Evolutionary conservation across 2,888 invertebrate genomes (phyloP).

Genomic region (Crepidodera aurea): DNA sequence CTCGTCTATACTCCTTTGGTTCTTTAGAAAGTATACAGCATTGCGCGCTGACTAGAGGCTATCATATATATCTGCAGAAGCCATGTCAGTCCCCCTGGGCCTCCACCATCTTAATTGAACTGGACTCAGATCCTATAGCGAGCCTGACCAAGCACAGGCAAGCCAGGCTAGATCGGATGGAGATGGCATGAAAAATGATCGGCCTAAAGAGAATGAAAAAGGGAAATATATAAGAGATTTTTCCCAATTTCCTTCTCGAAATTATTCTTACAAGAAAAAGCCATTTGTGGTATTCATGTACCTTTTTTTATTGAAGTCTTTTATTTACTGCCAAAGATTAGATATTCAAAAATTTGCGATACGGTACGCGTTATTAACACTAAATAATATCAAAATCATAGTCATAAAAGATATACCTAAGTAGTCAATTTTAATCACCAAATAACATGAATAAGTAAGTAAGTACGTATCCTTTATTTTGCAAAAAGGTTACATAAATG

Average conservation of each 20-base stretch:
- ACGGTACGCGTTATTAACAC: no score
- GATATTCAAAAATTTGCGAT: no score
- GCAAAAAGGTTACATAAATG: no score
- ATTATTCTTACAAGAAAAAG: conserved; percentile 50
- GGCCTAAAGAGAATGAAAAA: conserved; percentile 61
- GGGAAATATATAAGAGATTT: conserved; percentile 61
- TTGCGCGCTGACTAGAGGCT: conserved; percentile 35
- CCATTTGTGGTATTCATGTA: conserved; percentile 17
- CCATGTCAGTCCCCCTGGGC: conserved; percentile 53
- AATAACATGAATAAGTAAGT: no score
- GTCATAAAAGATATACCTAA: no score
- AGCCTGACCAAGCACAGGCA: conserved; percentile 43
- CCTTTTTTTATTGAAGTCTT: not conserved
- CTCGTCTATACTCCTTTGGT: conserved; percentile 18
- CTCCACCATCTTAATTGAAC: conserved; percentile 61
- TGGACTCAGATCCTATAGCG: conserved; percentile 54
- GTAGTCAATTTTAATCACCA: no score
- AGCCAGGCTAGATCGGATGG: conserved; percentile 55
- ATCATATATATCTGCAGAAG: conserved; percentile 40
- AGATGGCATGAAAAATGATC: conserved; percentile 64
- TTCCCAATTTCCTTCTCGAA: conserved; percentile 62
- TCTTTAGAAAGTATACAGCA: conserved; percentile 25
- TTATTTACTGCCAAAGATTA: not conserved
- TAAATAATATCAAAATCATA: no score
- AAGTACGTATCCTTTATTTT: no score